phyloP scores from a whole-genome alignment of 2,888 invertebrate species.

The Steinernema hermaphroditum region DNA sequence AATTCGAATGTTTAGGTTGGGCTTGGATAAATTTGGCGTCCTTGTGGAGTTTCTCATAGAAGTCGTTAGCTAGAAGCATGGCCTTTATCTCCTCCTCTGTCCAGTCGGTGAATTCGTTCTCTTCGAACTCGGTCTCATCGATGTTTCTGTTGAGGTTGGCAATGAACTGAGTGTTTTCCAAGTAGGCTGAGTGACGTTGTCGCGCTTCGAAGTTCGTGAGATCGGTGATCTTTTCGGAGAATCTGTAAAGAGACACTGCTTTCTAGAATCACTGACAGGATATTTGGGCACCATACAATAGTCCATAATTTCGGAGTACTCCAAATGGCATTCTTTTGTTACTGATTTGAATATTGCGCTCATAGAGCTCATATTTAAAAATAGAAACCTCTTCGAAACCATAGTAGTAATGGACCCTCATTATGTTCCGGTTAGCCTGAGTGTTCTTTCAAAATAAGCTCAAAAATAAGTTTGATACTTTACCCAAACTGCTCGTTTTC shows the following conservation, averaged over 20 bases:
- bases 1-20: background rate
- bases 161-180: slow-evolving; percentile 37
- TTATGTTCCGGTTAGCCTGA: too few species aligned
- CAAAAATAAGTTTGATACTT: too few species aligned
- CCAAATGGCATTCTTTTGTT: too few species aligned
- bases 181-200: slow-evolving; percentile 13
- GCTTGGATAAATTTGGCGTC: slow-evolving; percentile 54
- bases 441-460: too few species aligned
- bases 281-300: too few species aligned
- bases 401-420: too few species aligned
- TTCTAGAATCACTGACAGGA: too few species aligned
- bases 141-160: slow-evolving; percentile 26
- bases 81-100: slow-evolving; percentile 61
- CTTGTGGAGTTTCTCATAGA: slow-evolving; percentile 51
- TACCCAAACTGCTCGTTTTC: too few species aligned
- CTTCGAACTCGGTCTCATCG: slow-evolving; percentile 46
- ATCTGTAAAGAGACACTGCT: background rate
- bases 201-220: slow-evolving; percentile 29
- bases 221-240: background rate
- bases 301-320: too few species aligned
- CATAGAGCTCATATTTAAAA: too few species aligned
- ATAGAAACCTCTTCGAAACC: too few species aligned
- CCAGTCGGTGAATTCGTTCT: slow-evolving; percentile 61
- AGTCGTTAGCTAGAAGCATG: slow-evolving; percentile 55
- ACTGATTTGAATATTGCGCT: too few species aligned